Base-by-base conservation (phyloP, 2,113 vertebrate species). In the Lethenteron camtschaticum region DNA sequence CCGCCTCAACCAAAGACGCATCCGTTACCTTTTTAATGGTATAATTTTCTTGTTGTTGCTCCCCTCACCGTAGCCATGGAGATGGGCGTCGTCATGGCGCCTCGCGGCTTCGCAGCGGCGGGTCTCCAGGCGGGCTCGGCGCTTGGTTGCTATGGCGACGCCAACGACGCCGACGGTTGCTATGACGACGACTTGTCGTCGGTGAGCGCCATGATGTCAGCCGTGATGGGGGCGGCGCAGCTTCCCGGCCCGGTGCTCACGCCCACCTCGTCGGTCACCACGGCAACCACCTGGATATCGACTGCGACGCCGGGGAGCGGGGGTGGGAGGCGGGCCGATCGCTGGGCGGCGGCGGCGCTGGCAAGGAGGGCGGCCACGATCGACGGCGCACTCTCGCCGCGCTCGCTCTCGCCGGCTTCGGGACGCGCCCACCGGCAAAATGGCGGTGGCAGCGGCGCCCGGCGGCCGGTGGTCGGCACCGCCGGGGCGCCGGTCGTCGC, bases 121-220 rank as follows among this genome's bases (percentile, higher is more conserved):
- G 41, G 5, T 41, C 41, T 41, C 41, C 41, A 41, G 41, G 41
- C 41, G 41, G 41, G 41, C 41, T 41, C 41, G 41, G 41, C 41
- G 6, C 41, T 41, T 41, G 41, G 41, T 41, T 41, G 41, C 41
- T 41, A 41, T 41, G 41, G 41, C 41, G 41, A 41, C 41, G 41
- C 41, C 41, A 41, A 41, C 41, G 41, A 41, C 41, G 41, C 69
- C 56, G 73, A 75, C 14, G 68, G 58, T 57, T 69, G 79, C 75
- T 83, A 80, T 77, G 84, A 79, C 68, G 81, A 80, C 56, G 87
- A 90, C 76, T 78, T 90, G 75, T 85, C 87, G 75, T 85, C 85
- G 77, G 83, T 89, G 75, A 87, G 86, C 13, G 86, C 84, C 76
- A 90, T 87, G 83, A 89, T 89, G 86, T 87, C 86, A 71, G 81